Evolutionary conservation across 2,113 vertebrate species (phyloP).

Genomic region (Alces alces): DNA sequence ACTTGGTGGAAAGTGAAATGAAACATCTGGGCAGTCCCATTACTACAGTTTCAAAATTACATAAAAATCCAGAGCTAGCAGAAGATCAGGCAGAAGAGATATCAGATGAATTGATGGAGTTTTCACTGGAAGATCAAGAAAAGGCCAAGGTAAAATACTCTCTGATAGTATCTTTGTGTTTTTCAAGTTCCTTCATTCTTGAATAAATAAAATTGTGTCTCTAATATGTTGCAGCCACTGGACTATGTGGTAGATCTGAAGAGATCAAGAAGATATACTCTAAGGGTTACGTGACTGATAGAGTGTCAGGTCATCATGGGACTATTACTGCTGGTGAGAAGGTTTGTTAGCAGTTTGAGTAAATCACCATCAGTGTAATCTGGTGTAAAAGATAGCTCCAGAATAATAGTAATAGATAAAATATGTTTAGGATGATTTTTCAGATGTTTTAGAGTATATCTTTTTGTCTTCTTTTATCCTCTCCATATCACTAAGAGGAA

Average conservation of each 20-base stretch:
- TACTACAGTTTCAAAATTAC: conserved; percentile 11
- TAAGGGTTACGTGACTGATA: background rate
- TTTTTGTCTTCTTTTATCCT: background rate
- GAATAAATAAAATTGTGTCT: background rate
- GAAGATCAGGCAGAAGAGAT: conserved; percentile 36
- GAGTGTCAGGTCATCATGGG: background rate
- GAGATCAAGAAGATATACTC: background rate
- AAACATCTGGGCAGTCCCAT: conserved; percentile 75
- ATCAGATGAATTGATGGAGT: conserved; percentile 61
- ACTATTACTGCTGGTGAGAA: background rate
- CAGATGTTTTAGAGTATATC: background rate
- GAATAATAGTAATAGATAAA: background rate
- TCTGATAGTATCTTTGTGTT: background rate
- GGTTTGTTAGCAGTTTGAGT: conserved; percentile 13
- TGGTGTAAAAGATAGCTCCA: background rate
- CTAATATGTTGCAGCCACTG: background rate
- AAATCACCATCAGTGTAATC: background rate
- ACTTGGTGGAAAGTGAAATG: conserved; percentile 59
- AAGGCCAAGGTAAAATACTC: conserved; percentile 48
- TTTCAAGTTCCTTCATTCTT: background rate
- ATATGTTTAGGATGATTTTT: background rate
- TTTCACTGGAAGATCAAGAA: conserved; percentile 69
- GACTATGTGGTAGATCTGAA: background rate
- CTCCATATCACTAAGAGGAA: background rate
- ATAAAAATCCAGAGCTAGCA: conserved; percentile 10